Conservation (phyloP, 2,113 vertebrate species). For the Pterophyllum scalare region DNA sequence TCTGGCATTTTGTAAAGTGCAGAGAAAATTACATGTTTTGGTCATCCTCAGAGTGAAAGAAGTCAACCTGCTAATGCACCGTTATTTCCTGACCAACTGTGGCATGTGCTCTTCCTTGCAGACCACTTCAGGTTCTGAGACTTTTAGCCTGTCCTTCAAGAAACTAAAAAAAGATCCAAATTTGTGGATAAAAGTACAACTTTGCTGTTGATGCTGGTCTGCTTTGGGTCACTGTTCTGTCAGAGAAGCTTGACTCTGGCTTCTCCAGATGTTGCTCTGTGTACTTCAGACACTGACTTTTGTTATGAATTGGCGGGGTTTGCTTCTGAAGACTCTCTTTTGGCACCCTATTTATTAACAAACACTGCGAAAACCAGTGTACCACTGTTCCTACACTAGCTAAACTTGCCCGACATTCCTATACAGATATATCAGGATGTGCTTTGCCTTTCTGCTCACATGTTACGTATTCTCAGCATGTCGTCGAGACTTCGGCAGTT, state of each 20-base stretch:
- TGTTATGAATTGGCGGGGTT: background rate
- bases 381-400: background rate
- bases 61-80: background rate
- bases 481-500: background rate
- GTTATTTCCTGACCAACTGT: background rate
- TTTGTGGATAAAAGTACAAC: background rate
- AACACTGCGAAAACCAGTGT: background rate
- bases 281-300: background rate
- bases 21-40: background rate
- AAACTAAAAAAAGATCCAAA: background rate
- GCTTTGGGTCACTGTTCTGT: background rate
- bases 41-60: background rate
- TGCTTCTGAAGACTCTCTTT: background rate
- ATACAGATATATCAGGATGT: background rate
- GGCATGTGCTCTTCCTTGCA: background rate
- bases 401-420: background rate
- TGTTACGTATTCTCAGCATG: background rate
- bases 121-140: background rate
- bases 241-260: background rate
- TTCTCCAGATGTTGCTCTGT: background rate
- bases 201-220: background rate
- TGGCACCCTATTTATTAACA: background rate
- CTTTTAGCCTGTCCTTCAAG: background rate
- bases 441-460: constrained; percentile 5
- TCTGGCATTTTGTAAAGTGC: background rate